Percentiles rank a stretch among this genome's conserved stretches.
These are phyloP conservation scores for Harmothoe impar DNA, from an alignment of 2,888 invertebrate species.

Conservation along the genomic window DNA sequence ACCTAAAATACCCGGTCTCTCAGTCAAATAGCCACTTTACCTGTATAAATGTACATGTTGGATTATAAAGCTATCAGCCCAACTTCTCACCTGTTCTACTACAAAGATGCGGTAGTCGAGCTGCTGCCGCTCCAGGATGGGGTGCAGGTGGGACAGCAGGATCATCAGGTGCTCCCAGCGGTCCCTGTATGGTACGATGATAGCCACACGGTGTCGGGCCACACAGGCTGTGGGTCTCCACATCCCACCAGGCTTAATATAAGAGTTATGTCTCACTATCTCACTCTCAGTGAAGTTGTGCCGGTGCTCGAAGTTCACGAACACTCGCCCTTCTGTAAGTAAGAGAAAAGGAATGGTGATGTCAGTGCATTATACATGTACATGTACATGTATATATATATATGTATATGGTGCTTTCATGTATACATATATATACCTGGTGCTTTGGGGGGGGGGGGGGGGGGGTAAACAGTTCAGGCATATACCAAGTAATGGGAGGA, in stretches of 20 bases:
- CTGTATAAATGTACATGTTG: no score
- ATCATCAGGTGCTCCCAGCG: constrained; percentile 84
- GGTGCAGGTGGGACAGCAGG: constrained; percentile 84
- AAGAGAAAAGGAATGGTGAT: not conserved
- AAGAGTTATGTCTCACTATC: constrained; percentile 71
- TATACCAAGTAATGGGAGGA: no score
- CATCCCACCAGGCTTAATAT: constrained; percentile 75
- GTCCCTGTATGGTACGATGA: constrained; percentile 83
- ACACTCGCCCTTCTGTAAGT: constrained; percentile 70
- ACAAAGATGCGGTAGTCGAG: constrained; percentile 85
- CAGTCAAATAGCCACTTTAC: no score
- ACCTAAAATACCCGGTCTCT: no score
- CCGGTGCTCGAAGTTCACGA: constrained; percentile 68
- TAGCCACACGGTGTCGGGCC: constrained; percentile 79
- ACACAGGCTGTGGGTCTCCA: constrained; percentile 75
- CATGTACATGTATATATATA: constrained; percentile 55
- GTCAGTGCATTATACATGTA: constrained; percentile 33
- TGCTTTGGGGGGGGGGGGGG: no score
- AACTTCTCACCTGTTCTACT: constrained; percentile 84
- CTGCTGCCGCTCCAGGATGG: constrained; percentile 85
- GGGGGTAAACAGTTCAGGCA: no score
- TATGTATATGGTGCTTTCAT: not conserved
- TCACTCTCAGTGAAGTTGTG: constrained; percentile 67
- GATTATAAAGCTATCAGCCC: no score
- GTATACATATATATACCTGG: no score